phyloP scores from a whole-genome alignment of 2,888 invertebrate genomes.

The Herminia tarsipennalis region DNA sequence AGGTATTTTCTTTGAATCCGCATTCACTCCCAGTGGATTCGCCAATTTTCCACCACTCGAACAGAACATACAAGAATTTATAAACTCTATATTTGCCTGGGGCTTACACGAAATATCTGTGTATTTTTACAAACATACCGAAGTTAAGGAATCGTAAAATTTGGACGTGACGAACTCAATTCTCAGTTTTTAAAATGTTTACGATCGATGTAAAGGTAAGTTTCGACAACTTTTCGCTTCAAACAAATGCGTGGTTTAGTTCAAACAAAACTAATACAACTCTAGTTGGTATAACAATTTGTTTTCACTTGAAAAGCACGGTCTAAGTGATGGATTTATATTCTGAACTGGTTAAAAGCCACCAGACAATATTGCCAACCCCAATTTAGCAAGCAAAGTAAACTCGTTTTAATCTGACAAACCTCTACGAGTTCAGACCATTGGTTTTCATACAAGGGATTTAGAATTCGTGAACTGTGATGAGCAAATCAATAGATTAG shows the following conservation, averaged over 20 bases:
- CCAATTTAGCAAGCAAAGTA: no score
- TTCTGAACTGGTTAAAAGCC: not conserved
- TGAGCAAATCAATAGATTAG: no score
- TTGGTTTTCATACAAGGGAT: no score
- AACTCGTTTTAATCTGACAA: no score
- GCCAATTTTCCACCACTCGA: slow-evolving; percentile 55
- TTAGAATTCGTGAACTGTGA: no score
- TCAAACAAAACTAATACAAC: slow-evolving; percentile 15
- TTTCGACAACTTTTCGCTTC: slow-evolving; percentile 7
- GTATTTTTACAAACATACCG: slow-evolving; percentile 17
- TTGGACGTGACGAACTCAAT: slow-evolving; percentile 2
- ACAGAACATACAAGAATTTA: slow-evolving; percentile 37
- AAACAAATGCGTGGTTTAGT: slow-evolving; percentile 13
- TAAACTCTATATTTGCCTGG: slow-evolving; percentile 29
- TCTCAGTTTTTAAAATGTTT: slow-evolving; percentile 3
- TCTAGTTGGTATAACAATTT: no score
- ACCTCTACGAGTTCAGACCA: no score
- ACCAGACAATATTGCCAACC: no score
- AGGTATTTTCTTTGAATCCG: slow-evolving; percentile 40
- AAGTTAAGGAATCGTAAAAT: slow-evolving; percentile 18
- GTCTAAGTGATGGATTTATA: not conserved
- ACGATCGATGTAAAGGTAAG: slow-evolving; percentile 1
- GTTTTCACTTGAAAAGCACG: slow-evolving; percentile 15
- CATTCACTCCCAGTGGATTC: slow-evolving; percentile 34
- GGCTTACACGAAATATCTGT: slow-evolving; percentile 11